These are phyloP conservation scores for Agapornis roseicollis DNA, from an alignment of 2,113 vertebrate genomes.

Conservation along the genomic window DNA sequence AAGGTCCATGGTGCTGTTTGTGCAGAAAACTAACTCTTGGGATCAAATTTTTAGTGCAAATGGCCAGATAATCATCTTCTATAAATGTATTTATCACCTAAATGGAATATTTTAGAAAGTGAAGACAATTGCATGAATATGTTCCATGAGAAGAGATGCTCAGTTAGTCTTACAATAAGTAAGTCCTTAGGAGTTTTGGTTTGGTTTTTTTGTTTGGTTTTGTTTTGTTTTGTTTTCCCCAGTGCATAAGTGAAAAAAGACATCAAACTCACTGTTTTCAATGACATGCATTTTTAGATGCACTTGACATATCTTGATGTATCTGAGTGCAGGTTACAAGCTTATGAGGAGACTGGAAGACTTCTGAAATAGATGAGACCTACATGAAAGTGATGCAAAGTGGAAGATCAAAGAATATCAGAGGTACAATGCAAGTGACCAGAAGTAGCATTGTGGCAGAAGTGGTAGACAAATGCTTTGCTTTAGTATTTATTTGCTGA, in stretches of 20 bases:
- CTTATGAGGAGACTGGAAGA: background rate
- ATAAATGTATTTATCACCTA: background rate
- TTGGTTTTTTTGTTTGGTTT: background rate
- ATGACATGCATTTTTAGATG: background rate
- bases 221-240: no score
- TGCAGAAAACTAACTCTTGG: background rate
- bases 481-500: background rate
- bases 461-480: background rate
- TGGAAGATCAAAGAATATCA: background rate
- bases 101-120: background rate
- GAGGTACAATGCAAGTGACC: background rate
- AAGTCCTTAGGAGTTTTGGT: background rate
- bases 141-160: background rate
- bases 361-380: background rate
- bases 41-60: background rate
- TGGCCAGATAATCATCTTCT: background rate
- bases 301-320: no score
- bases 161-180: background rate
- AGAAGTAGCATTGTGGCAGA: background rate
- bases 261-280: background rate
- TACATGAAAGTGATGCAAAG: background rate
- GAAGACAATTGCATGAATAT: background rate
- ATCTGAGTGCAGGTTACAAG: background rate
- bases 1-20: background rate
- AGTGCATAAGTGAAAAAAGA: background rate